A percentile compares a stretch with the other conserved stretches of the same genome.
phyloP scores from a whole-genome alignment of 1,140 invertebrate genomes.

The Zeugodacus cucurbitae region DNA sequence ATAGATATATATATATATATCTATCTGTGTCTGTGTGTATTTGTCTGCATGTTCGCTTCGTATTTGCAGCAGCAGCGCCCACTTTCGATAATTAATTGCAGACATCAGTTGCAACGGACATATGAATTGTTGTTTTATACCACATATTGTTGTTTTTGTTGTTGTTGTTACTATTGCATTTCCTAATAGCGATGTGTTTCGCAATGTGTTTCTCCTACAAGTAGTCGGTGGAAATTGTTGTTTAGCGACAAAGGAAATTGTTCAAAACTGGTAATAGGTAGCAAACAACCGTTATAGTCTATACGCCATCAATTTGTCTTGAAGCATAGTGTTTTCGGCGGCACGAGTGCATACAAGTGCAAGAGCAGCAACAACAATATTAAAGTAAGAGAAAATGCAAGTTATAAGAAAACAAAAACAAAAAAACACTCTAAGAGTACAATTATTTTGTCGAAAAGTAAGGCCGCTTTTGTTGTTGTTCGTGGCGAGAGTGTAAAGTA shows the following conservation, averaged over 20 bases:
- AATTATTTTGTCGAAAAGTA: background rate
- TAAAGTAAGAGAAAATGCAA: background rate
- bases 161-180: slow-evolving; percentile 1
- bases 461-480: background rate
- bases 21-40: background rate
- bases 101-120: slow-evolving; percentile 60
- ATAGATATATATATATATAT: background rate
- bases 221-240: slow-evolving; percentile 6
- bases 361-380: background rate
- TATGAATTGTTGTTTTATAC: slow-evolving; percentile 32
- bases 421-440: background rate
- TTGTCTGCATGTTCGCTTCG: background rate
- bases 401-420: background rate
- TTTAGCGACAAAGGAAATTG: slow-evolving; percentile 8
- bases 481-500: background rate
- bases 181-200: background rate
- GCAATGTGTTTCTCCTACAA: background rate
- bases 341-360: background rate
- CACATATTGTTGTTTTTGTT: background rate
- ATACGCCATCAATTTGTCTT: slow-evolving; percentile 64
- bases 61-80: slow-evolving; percentile 54
- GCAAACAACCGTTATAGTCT: slow-evolving; percentile 24
- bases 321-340: slow-evolving; percentile 40
- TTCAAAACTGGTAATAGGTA: slow-evolving; percentile 12
- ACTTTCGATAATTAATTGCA: slow-evolving; percentile 66